These are phyloP conservation scores for Dolichopus griseipennis DNA, from an alignment of 2,888 invertebrate species.

Conservation along the genomic window DNA sequence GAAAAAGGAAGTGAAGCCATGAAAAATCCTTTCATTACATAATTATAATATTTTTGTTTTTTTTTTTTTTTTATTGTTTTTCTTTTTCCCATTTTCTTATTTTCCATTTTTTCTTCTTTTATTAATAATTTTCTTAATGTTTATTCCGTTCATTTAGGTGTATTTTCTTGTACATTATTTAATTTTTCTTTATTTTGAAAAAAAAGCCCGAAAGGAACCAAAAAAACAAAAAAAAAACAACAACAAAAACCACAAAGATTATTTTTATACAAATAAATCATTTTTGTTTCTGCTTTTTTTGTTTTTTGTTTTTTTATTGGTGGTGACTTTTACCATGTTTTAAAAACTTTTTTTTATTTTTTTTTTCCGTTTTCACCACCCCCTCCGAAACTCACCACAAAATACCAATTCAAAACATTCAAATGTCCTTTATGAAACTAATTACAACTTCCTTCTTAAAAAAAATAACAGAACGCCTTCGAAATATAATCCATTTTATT, in stretches of 20 bases:
- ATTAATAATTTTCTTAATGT: background rate
- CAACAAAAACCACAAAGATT: background rate
- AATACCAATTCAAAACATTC: background rate
- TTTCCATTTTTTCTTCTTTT: background rate
- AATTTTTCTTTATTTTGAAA: too few species aligned
- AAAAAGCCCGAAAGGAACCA: too few species aligned
- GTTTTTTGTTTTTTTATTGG: background rate
- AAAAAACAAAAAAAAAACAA: background rate
- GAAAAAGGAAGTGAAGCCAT: background rate
- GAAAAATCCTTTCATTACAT: slow-evolving; percentile 3
- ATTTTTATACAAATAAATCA: background rate
- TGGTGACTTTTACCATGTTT: slow-evolving; percentile 2
- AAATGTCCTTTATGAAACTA: background rate
- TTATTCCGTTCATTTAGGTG: too few species aligned
- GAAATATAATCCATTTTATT: slow-evolving; percentile 3
- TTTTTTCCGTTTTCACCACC: background rate
- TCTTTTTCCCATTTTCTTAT: background rate
- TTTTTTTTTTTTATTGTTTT: background rate
- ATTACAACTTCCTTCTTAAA: slow-evolving; percentile 1
- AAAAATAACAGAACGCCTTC: too few species aligned
- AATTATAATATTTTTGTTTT: background rate
- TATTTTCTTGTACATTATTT: too few species aligned
- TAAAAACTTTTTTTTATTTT: too few species aligned
- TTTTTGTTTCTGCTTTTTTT: background rate
- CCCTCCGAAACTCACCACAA: background rate